phyloP scores from a whole-genome alignment of 1,140 invertebrate species.

The Tenebrio molitor region DNA sequence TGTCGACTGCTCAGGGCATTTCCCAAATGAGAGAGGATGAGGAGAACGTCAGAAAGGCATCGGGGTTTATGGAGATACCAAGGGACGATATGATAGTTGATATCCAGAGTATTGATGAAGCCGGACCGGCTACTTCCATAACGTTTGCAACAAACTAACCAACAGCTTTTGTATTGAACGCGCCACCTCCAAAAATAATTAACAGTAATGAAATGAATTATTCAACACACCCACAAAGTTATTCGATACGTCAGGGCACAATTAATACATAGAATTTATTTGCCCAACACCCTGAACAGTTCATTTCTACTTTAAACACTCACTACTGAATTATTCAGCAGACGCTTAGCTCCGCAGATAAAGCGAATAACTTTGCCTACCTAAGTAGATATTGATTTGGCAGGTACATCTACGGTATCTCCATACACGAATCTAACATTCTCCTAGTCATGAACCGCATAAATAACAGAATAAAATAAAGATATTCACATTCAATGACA shows the following conservation, averaged over 20 bases:
- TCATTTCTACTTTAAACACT: conserved; percentile 34
- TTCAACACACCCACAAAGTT: conserved; percentile 7
- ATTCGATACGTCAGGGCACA: conserved; percentile 28
- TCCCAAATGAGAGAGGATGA: conserved; percentile 59
- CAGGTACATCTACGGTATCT: conserved; percentile 20
- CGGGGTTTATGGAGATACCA: conserved; percentile 59
- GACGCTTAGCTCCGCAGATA: conserved; percentile 27
- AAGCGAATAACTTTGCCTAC: conserved; percentile 38
- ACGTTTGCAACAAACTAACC: not conserved
- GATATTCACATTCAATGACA: conserved; percentile 4
- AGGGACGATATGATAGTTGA: conserved; percentile 52
- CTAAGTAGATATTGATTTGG: conserved; percentile 37
- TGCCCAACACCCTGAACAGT: conserved; percentile 4
- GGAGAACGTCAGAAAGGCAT: conserved; percentile 58
- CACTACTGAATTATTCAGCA: conserved; percentile 20
- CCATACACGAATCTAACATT: conserved; percentile 9
- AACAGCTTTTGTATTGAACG: not conserved
- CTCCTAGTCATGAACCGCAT: conserved; percentile 2
- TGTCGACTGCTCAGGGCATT: conserved; percentile 55
- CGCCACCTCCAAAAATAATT: conserved; percentile 21
- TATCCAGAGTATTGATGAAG: conserved; percentile 50
- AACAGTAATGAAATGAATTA: conserved; percentile 28
- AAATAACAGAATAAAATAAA: conserved; percentile 1
- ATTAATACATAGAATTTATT: conserved; percentile 30
- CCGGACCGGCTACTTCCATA: not conserved